phyloP scores from a whole-genome alignment of 2,797 vertebrate genomes.

The Muraenolepis orangiensis region DNA sequence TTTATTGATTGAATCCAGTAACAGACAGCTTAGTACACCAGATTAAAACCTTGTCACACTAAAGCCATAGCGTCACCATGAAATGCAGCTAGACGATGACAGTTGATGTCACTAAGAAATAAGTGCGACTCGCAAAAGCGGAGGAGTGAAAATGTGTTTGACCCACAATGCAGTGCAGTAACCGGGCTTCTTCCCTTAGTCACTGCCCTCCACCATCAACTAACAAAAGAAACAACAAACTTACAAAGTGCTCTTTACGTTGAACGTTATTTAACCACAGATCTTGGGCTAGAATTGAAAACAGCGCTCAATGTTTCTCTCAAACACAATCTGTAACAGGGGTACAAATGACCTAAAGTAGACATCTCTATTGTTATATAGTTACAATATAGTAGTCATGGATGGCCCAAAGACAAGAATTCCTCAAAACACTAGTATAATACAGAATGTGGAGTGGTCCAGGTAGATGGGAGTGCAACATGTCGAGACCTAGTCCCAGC shows the following conservation, averaged over 20 bases:
- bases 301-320: conserved; percentile 41
- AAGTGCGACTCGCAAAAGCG: background rate
- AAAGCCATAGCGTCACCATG: conserved; percentile 56
- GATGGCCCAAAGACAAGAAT: conserved; percentile 46
- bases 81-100: conserved; percentile 55
- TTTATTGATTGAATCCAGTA: conserved; percentile 70
- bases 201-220: background rate
- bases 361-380: conserved; percentile 58
- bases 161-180: conserved; percentile 22
- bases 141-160: conserved; percentile 12
- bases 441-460: conserved; percentile 64
- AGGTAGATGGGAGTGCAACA: conserved; percentile 61
- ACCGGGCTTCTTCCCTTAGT: conserved; percentile 5
- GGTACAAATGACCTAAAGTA: conserved; percentile 31
- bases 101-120: conserved; percentile 24
- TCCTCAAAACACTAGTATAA: conserved; percentile 61
- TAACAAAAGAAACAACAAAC: background rate
- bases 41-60: conserved; percentile 47
- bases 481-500: conserved; percentile 52
- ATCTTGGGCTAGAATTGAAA: conserved; percentile 19
- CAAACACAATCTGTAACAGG: conserved; percentile 58
- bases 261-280: conserved; percentile 28
- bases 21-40: conserved; percentile 57
- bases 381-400: conserved; percentile 59
- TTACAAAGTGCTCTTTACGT: conserved; percentile 47